These are phyloP conservation scores for Lutjanus erythropterus DNA, from an alignment of 2,113 vertebrate species.

Conservation along the genomic window DNA sequence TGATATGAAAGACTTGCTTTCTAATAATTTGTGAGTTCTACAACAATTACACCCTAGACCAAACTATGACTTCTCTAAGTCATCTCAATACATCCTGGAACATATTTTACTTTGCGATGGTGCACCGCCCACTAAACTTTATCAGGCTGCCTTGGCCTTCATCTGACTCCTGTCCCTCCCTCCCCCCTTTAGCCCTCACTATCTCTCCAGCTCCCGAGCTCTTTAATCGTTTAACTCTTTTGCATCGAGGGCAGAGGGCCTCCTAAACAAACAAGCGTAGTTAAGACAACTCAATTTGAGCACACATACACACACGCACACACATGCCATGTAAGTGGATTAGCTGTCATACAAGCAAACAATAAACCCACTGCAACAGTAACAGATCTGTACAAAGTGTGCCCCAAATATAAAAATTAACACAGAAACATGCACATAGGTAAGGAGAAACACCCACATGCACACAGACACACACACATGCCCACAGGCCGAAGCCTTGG, in stretches of 20 bases:
- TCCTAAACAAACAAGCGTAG: slow-evolving; percentile 76
- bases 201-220: slow-evolving; percentile 54
- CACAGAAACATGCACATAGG: not conserved
- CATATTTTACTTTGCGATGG: slow-evolving; percentile 19
- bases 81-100: slow-evolving; percentile 23
- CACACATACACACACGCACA: slow-evolving; percentile 39
- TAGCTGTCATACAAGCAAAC: slow-evolving; percentile 56
- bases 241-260: slow-evolving; percentile 76
- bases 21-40: not conserved
- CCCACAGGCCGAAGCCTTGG: slow-evolving; percentile 35
- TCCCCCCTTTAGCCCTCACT: slow-evolving; percentile 53
- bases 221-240: slow-evolving; percentile 69
- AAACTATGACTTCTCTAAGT: slow-evolving; percentile 4
- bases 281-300: slow-evolving; percentile 58
- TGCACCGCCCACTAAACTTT: slow-evolving; percentile 44
- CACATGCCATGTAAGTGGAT: slow-evolving; percentile 55
- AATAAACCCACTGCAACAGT: slow-evolving; percentile 18
- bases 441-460: slow-evolving; percentile 23
- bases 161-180: slow-evolving; percentile 66
- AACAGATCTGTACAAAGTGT: not conserved
- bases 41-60: not conserved
- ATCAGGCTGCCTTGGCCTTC: slow-evolving; percentile 71
- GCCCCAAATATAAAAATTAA: slow-evolving; percentile 20
- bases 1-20: not conserved
- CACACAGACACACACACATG: slow-evolving; percentile 3